Base-by-base conservation (phyloP, 2,888 invertebrate genomes). In the Doris montereyensis region DNA sequence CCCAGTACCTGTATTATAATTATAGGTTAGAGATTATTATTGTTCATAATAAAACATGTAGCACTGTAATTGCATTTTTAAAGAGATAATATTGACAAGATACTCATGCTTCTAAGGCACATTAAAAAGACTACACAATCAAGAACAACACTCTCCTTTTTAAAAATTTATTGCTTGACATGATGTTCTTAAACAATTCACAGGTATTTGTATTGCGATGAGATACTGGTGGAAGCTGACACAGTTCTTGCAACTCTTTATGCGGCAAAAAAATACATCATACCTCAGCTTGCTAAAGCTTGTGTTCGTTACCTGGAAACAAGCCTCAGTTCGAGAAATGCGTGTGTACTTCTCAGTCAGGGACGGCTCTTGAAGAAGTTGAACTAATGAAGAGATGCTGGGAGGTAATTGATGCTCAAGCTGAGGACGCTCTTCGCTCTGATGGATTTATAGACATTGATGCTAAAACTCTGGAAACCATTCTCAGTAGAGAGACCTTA, bases 361-460 rank as follows among this genome's bases (percentile, higher is more conserved):
- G 97, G 97, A 84, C 93, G 97, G 86, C 94, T 98, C 80, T 98
- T 93, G 98, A 98, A 92, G 98, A 98, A 92, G 96, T 97, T 80
- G 97, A 98, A 91, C 93, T 98, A 86, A 97, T 97, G 97, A 96
- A 97, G 92, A 94, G 90, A 65, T 91, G 90, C 82, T 91, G 91
- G 91, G 88, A 90, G 77, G 97, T 98, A 83, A 97, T 98, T 91
- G 98, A 98, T 93, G 98, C 98, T 77, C 93, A 96, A 96, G 97
- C 98, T 89, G 97, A 97, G 93, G 96, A 98, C 95, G 97, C 98
- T 79, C 94, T 98, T 86, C 95, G 95, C 85, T 97, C 97, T 0
- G 98, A 98, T 89, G 97, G 97, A 85, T 98, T 98, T 93, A 95
- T 96, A 84, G 98, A 98, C 91, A 97, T 98, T 89, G 98, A 98